These are phyloP conservation scores for Oscheius sp. DNA, from an alignment of 2,888 invertebrate species.

Conservation along the genomic window DNA sequence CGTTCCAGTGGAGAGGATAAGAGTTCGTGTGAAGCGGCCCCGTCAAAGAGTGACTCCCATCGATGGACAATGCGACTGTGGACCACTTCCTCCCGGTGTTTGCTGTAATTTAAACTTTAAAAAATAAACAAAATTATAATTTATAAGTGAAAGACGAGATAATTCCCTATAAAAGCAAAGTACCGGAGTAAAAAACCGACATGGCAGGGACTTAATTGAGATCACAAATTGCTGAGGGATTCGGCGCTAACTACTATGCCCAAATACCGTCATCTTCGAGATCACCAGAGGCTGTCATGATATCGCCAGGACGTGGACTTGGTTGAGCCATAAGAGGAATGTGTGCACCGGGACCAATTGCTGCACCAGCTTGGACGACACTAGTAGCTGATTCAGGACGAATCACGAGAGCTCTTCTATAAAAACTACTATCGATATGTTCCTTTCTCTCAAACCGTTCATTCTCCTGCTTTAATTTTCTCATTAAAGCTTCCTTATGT, in stretches of 20 bases:
- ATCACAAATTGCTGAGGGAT: neutral
- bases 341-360: conserved; percentile 10
- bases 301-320: conserved; percentile 4
- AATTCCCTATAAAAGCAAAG: no score
- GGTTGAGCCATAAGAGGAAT: conserved; percentile 16
- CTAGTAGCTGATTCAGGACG: conserved; percentile 43
- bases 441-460: conserved; percentile 30
- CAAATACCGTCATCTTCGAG: conserved; percentile 52
- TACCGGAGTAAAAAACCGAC: no score
- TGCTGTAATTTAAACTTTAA: no score
- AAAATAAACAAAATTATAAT: no score
- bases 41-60: no score
- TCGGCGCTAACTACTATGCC: conserved; percentile 32
- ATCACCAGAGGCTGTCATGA: conserved; percentile 27
- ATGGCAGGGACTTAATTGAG: neutral
- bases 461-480: conserved; percentile 54
- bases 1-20: no score
- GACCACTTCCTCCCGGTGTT: no score
- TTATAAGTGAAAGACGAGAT: no score
- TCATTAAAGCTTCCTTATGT: conserved; percentile 55
- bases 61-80: no score
- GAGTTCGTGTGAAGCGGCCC: no score
- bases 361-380: conserved; percentile 30
- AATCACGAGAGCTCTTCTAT: conserved; percentile 42
- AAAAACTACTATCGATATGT: neutral